Base-by-base conservation (phyloP, 2,113 vertebrate genomes). In the Loxodonta africana region DNA sequence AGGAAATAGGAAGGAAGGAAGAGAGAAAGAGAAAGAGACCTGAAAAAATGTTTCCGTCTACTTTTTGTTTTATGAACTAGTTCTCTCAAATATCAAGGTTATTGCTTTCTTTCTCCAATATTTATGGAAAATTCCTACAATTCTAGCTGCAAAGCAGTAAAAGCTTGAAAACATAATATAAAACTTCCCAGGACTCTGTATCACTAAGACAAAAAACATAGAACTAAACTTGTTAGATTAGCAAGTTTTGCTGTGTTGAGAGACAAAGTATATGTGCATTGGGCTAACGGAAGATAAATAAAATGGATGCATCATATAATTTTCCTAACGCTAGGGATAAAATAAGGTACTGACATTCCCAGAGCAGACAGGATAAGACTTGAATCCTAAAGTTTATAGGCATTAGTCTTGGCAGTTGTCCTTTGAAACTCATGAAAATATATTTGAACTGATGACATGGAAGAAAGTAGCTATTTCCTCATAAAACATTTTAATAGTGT, bases 121-220 rank as follows among this genome's bases (percentile, higher is more conserved):
- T 98, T 97, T 98, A 97, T 98, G 97, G 95, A 97, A 98, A 98
- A 98, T 95, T 95, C 86, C 88, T 95, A 84, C 53, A 98, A 51
- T 90, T 73, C 20, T 97, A 77, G 69, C 60, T 95, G 65, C 71
- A 97, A 97, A 97, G 81, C 57, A 96, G 44, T 98, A 98, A 98
- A 98, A 97, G 94, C 93, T 91, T 98, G 97, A 98, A 98, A 98
- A 98, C 17, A 86, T 96, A 95, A 96, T 92, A 98, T 95, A 97
- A 98, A 98, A 73, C 83, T 92, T 95, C 41, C 37, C 41, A 76
- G 96, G 80, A 85, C 78, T 95, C 77, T 92, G 62, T 93, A 92
- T 97, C 90, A 93, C 74, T 80, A 89, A 96, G 85, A 97, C n/a
- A 14, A n/a, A 98, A 88, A 44, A 86, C 25, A 41, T 11, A 73